Conservation (phyloP, 2,797 vertebrate genomes). For the Stomatorhinus walkeri region DNA sequence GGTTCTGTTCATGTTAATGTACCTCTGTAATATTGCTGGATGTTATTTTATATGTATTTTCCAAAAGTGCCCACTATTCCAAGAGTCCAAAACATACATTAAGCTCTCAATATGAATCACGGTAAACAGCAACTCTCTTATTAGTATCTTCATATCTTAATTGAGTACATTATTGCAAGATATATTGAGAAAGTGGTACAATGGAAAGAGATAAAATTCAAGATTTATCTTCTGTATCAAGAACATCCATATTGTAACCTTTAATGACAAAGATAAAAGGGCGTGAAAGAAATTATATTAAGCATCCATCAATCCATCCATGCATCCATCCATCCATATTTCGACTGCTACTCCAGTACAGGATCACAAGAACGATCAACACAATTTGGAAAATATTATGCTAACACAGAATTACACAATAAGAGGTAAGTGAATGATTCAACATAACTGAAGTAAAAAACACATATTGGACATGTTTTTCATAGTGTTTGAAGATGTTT, state of each 20-base stretch:
- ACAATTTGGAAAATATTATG: background rate
- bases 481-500: background rate
- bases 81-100: background rate
- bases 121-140: background rate
- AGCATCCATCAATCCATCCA: background rate
- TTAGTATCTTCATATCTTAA: background rate
- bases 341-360: background rate
- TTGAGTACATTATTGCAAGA: background rate
- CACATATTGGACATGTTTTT: background rate
- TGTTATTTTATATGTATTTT: background rate
- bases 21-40: background rate
- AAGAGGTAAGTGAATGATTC: background rate
- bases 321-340: background rate
- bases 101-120: background rate
- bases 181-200: background rate
- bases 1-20: background rate
- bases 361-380: background rate
- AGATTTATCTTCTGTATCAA: background rate
- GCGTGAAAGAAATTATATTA: background rate
- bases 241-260: background rate
- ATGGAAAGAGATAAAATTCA: background rate
- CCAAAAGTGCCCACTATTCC: background rate
- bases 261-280: background rate
- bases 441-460: background rate
- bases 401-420: background rate